Base-by-base conservation (phyloP, 1,140 invertebrate genomes). In the Brachionus plicatilis region DNA sequence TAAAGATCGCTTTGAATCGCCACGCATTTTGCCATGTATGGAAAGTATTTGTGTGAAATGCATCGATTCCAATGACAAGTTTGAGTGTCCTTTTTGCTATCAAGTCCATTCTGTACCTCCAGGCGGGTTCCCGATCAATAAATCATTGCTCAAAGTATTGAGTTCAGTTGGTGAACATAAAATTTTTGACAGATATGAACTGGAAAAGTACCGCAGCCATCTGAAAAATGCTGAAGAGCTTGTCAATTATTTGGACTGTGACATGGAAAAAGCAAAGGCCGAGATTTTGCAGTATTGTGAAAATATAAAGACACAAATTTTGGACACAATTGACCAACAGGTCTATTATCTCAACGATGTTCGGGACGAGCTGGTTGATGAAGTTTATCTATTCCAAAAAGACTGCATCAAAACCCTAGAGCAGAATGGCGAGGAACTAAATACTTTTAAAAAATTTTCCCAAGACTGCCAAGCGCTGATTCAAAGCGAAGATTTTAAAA, bases 1-100 rank as follows among this genome's bases (percentile, higher is more conserved):
- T 43, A 72, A 45, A 72, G 43, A 72, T 20, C 17, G 17, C 9
- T 72, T 41, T 43, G 68, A 72, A 72, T 72, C 68, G 17, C 68
- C 68, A 17, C 11, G 68, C 5, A 72, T 72, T 43, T 72, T 72
- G n/a, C 68, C 68, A 43, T 72, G 68, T 72, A 20, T 43, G 29
- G 68, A 72, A 72, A 72, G 68, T 43, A 20, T 72, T n/a, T 72
- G 68, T n/a, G 17, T 43, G 2, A 72, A 72, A 37, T 72, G 68
- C 17, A 43, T 72, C 5, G n/a, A 41, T 72, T 20, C 29, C 17
- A 7, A 6, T 8, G 41, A 72, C 3, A 37, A 43, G 2, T 41
- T 72, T 11, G 41, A 43, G 41, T 72, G 68, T 20, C 41, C 17
- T 43, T 72, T 72, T 72, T 72, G 68, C n/a, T 5, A 43, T 20